These are phyloP conservation scores for Metridium senile DNA, from an alignment of 92 coral and sea anemone genomes.

Conservation along the genomic window DNA sequence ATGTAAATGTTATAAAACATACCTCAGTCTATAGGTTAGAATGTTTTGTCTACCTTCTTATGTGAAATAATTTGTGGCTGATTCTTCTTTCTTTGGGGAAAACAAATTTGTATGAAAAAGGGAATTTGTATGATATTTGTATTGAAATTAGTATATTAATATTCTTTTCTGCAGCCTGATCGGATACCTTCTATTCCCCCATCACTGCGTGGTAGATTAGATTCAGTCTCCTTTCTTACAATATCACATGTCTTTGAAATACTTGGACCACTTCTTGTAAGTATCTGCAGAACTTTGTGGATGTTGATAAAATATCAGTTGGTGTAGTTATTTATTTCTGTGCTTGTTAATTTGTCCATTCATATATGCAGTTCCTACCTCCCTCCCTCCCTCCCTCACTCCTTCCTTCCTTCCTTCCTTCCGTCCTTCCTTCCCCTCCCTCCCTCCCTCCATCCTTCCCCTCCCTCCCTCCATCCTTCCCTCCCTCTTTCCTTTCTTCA, in stretches of 20 bases:
- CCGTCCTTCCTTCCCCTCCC: not conserved
- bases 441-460: not conserved
- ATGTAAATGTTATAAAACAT: too few relatives aligned
- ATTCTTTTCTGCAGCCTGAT: slow-evolving; percentile 72
- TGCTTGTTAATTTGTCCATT: not conserved
- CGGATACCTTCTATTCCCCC: slow-evolving; percentile 81
- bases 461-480: not conserved
- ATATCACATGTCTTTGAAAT: slow-evolving; percentile 93
- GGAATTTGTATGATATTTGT: too few relatives aligned
- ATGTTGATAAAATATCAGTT: too few relatives aligned
- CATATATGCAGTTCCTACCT: too few relatives aligned
- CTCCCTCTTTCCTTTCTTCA: not conserved
- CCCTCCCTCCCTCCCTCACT: not conserved
- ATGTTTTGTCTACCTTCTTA: too few relatives aligned
- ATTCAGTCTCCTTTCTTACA: slow-evolving; percentile 85
- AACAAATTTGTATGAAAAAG: too few relatives aligned
- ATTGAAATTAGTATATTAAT: too few relatives aligned
- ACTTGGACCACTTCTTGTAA: slow-evolving; percentile 90
- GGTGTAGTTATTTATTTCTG: too few relatives aligned
- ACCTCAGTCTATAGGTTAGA: too few relatives aligned
- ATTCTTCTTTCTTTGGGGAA: too few relatives aligned
- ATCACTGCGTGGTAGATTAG: slow-evolving; percentile 76
- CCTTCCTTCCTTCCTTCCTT: not conserved
- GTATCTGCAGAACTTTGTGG: too few relatives aligned
- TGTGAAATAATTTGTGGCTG: too few relatives aligned